These are phyloP conservation scores for Drosophila pachea DNA, from an alignment of 1,140 invertebrate species.

Conservation along the genomic window DNA sequence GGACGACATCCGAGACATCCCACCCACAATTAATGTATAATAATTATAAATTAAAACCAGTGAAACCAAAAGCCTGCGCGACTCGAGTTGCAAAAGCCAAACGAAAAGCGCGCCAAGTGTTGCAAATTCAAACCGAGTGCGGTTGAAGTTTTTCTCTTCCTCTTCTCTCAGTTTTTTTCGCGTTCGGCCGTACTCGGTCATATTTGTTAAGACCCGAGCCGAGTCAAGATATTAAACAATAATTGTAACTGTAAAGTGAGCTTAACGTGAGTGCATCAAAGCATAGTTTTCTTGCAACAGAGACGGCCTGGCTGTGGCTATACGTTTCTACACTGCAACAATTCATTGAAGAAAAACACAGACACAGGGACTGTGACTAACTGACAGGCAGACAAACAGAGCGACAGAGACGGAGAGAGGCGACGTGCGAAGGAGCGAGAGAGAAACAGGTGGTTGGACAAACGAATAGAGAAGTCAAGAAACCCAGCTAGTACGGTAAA, in stretches of 20 bases:
- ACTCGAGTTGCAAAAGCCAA: conserved; percentile 56
- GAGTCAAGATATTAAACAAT: conserved; percentile 75
- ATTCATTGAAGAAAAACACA: conserved; percentile 48
- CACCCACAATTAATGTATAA: conserved; percentile 76
- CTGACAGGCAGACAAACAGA: conserved; percentile 25
- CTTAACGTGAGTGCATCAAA: conserved; percentile 78
- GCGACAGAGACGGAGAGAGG: conserved; percentile 16
- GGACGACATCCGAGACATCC: conserved; percentile 47
- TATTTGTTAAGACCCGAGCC: conserved; percentile 59
- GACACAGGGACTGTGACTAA: conserved; percentile 3
- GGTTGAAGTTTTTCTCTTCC: conserved; percentile 25
- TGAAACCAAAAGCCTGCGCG: conserved; percentile 33
- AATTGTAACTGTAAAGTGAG: conserved; percentile 78
- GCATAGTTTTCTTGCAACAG: conserved; percentile 77
- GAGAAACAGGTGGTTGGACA: conserved; percentile 16
- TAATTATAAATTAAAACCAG: conserved; percentile 68
- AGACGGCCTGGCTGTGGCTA: conserved; percentile 31
- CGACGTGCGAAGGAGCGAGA: too few species aligned
- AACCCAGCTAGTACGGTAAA: conserved; percentile 69
- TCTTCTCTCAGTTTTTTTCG: conserved; percentile 4
- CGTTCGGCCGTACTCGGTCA: conserved; percentile 31
- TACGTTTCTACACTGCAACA: conserved; percentile 48
- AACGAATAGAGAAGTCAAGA: conserved; percentile 64
- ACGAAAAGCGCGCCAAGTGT: conserved; percentile 62
- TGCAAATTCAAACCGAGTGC: conserved; percentile 60